Evolutionary conservation across 92 coral and sea anemone species (phyloP).

Genomic region (Nematostella vectensis): DNA sequence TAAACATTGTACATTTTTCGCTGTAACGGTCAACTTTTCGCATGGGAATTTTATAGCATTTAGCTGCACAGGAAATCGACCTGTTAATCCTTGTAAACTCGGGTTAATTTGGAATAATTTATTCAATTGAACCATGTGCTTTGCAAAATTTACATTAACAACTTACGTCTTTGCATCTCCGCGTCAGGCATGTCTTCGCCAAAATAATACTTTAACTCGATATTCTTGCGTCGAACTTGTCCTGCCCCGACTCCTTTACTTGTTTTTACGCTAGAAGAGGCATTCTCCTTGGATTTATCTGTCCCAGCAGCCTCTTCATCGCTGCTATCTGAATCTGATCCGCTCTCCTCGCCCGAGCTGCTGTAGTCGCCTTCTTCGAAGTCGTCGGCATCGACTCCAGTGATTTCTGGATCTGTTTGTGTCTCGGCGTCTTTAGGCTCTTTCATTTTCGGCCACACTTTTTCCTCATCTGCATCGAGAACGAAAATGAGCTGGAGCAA

Average conservation of each 20-base stretch:
- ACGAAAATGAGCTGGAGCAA: constrained; percentile 1
- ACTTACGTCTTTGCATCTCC: constrained; percentile 89
- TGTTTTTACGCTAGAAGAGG: constrained; percentile 11
- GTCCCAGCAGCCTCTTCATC: constrained; percentile 52
- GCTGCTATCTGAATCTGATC: constrained; percentile 62
- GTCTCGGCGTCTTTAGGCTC: constrained; percentile 57
- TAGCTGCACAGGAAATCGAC: too few relatives aligned
- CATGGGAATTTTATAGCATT: too few relatives aligned
- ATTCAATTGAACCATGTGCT: constrained; percentile 84
- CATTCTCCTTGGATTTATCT: constrained; percentile 16
- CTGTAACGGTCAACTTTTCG: too few relatives aligned
- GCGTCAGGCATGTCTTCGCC: constrained; percentile 96
- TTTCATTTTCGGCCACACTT: constrained; percentile 29
- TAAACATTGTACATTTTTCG: too few relatives aligned
- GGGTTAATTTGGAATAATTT: too few relatives aligned
- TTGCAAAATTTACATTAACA: constrained; percentile 10
- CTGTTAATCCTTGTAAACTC: too few relatives aligned
- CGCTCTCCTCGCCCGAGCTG: constrained; percentile 40
- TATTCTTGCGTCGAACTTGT: constrained; percentile 78
- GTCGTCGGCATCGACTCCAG: constrained; percentile 85
- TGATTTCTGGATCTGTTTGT: constrained; percentile 85
- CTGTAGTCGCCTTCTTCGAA: constrained; percentile 67
- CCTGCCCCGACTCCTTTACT: constrained; percentile 59
- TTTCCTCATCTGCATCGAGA: constrained; percentile 36
- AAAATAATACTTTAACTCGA: constrained; percentile 90